Percentiles rank a stretch among this genome's conserved stretches.
Conservation (phyloP, 1,140 invertebrate species). For the Proctacanthus coquilletti region DNA sequence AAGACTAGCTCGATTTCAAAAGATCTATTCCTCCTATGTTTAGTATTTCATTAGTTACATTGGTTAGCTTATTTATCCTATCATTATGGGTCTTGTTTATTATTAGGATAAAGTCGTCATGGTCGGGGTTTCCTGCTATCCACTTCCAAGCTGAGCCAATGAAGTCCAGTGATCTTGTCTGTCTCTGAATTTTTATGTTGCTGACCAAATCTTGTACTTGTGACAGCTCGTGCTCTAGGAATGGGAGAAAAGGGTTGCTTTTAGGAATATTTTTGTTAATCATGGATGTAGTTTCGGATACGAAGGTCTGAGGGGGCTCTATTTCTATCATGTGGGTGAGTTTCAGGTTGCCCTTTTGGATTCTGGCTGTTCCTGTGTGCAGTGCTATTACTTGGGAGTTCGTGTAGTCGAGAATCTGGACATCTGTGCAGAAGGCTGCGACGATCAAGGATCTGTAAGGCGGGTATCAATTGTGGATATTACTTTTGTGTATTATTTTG, state of each 20-base stretch:
- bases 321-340: too few species aligned
- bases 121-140: conserved; percentile 5
- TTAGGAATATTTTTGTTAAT: too few species aligned
- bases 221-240: too few species aligned
- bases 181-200: too few species aligned
- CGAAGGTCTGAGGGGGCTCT: too few species aligned
- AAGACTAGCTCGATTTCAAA: conserved; percentile 2
- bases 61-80: conserved; percentile 3
- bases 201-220: background rate
- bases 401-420: background rate
- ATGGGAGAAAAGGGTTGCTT: too few species aligned
- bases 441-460: too few species aligned
- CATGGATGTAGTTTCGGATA: too few species aligned
- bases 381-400: too few species aligned
- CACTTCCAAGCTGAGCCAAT: conserved; percentile 6
- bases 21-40: background rate
- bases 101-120: conserved; percentile 4
- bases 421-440: too few species aligned
- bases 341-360: too few species aligned
- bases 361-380: too few species aligned
- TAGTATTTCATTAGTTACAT: conserved; percentile 1
- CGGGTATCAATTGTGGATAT: conserved; percentile 4
- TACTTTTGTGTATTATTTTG: conserved; percentile 6
- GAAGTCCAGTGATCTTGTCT: conserved; percentile 1
- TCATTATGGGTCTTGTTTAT: conserved; percentile 6